These are phyloP conservation scores for Palloptera scutellata DNA, from an alignment of 2,888 invertebrate species.

Conservation along the genomic window DNA sequence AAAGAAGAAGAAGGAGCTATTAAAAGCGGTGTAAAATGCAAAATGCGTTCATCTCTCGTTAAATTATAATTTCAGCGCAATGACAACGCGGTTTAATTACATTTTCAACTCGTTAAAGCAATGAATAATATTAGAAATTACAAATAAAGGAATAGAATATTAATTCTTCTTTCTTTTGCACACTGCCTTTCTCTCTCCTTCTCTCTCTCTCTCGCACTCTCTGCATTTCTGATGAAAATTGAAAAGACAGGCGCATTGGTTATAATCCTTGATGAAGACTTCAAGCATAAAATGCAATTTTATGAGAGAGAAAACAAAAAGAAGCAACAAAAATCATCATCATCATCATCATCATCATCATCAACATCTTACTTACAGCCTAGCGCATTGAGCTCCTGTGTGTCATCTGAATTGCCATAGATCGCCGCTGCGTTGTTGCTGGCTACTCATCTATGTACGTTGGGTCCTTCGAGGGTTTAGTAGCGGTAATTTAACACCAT, in stretches of 20 bases:
- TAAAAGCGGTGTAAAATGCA: neutral
- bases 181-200: neutral
- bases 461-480: neutral
- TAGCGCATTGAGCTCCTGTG: neutral
- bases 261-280: conserved; percentile 16
- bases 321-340: conserved; percentile 6
- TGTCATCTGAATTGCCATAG: neutral
- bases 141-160: conserved; percentile 11
- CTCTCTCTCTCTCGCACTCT: neutral
- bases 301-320: neutral
- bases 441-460: neutral
- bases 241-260: neutral
- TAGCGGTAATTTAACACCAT: too few species aligned
- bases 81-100: conserved; percentile 55
- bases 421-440: conserved; percentile 1
- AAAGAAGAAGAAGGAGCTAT: too few species aligned
- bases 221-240: conserved; percentile 4
- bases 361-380: neutral
- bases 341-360: conserved; percentile 4
- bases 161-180: conserved; percentile 13
- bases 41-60: neutral
- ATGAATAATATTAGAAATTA: neutral
- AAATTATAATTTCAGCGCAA: conserved; percentile 35
- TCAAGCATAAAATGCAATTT: conserved; percentile 26
- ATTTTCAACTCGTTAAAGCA: conserved; percentile 45